A percentile compares a stretch with the other conserved stretches of the same genome.
phyloP scores from a whole-genome alignment of 2,797 vertebrate species.

The Prunella strophiata region DNA sequence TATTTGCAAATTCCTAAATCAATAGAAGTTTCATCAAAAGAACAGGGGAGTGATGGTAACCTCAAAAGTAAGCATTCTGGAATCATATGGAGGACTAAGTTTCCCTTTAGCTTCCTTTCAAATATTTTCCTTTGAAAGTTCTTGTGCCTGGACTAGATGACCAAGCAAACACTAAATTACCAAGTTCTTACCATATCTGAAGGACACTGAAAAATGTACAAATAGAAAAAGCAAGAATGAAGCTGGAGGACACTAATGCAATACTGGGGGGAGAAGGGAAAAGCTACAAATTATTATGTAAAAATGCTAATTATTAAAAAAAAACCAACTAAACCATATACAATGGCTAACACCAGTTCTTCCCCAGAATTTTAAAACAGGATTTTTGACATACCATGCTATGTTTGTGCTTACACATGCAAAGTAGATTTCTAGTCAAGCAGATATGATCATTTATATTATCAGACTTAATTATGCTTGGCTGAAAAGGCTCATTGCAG shows the following conservation, averaged over 20 bases:
- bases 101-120: not conserved
- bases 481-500: not conserved
- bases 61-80: not conserved
- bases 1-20: not conserved
- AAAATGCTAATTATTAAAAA: not conserved
- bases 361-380: not conserved
- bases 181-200: not conserved
- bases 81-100: not conserved
- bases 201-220: not conserved
- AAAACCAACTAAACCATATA: fast-evolving
- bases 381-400: not conserved
- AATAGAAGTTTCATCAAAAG: not conserved
- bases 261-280: fast-evolving
- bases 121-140: not conserved
- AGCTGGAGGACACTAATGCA: not conserved
- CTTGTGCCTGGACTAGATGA: not conserved
- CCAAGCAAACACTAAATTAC: not conserved
- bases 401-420: not conserved
- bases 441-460: not conserved
- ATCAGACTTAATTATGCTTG: not conserved
- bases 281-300: not conserved
- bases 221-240: not conserved
- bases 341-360: not conserved
- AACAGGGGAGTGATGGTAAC: not conserved
- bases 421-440: not conserved